phyloP scores from a whole-genome alignment of 2,113 vertebrate genomes.

The Crotalus viridis region DNA sequence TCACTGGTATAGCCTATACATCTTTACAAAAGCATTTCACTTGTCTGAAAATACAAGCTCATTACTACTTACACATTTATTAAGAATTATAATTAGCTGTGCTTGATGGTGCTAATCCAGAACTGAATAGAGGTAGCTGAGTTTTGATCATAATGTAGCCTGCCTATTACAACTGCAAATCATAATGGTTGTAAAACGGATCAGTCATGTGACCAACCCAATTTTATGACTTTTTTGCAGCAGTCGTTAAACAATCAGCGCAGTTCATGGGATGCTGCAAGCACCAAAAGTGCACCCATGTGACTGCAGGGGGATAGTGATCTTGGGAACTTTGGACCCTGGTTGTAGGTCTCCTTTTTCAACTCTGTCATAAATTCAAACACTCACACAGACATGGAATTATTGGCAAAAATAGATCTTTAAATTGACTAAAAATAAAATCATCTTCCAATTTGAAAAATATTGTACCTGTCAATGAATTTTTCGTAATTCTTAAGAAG shows the following conservation, averaged over 20 bases:
- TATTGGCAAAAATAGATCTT: not conserved
- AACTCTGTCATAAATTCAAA: not conserved
- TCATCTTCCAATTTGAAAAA: not conserved
- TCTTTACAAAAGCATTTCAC: not conserved
- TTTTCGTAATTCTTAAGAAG: not conserved
- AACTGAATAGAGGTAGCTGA: not conserved
- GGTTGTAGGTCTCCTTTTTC: not conserved
- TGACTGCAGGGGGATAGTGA: not conserved
- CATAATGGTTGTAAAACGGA: not conserved
- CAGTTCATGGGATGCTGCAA: not conserved
- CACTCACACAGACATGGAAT: not conserved
- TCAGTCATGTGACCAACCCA: not conserved
- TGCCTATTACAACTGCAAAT: not conserved
- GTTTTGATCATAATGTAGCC: not conserved
- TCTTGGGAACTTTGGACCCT: not conserved
- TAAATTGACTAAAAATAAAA: not conserved
- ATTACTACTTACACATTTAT: not conserved
- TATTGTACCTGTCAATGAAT: not conserved
- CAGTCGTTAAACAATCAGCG: not conserved
- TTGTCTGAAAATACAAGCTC: not conserved
- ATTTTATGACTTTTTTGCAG: not conserved
- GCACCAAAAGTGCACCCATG: not conserved
- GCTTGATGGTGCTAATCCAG: not conserved
- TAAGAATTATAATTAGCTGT: not conserved
- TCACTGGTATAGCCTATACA: not conserved